These are phyloP conservation scores for Paramormyrops hopkinsi DNA, from an alignment of 2,797 vertebrate genomes.

Conservation along the genomic window DNA sequence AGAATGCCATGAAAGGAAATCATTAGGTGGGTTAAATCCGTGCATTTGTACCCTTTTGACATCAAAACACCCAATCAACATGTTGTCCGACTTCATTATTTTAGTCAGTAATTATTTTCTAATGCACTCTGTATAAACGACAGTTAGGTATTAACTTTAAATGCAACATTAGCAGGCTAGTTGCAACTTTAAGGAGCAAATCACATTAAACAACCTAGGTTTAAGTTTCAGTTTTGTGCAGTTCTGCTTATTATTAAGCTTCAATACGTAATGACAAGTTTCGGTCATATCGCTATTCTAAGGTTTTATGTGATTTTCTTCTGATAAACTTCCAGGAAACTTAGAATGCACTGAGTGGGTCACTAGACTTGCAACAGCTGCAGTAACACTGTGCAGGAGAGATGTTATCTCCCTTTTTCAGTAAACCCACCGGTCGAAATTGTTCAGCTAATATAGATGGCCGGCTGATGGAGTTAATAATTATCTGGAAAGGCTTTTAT, in stretches of 20 bases:
- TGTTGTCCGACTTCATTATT: conserved; percentile 59
- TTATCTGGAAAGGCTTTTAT: conserved; percentile 12
- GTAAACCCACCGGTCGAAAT: conserved; percentile 19
- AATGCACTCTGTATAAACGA: conserved; percentile 54
- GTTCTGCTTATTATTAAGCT: neutral
- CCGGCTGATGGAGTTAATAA: conserved; percentile 22
- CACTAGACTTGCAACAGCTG: conserved; percentile 18
- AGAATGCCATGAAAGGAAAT: conserved; percentile 16
- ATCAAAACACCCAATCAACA: conserved; percentile 60
- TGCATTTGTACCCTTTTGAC: conserved; percentile 63
- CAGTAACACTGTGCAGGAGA: conserved; percentile 13
- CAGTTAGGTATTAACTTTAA: conserved; percentile 68
- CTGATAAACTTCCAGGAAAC: neutral
- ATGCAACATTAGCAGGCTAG: conserved; percentile 35
- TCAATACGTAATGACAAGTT: neutral
- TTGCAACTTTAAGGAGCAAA: neutral
- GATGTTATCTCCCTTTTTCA: conserved; percentile 24
- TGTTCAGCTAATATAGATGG: conserved; percentile 16
- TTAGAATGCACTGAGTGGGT: neutral
- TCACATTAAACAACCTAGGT: neutral
- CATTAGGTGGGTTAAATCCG: conserved; percentile 26
- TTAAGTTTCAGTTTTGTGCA: neutral
- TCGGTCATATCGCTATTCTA: neutral
- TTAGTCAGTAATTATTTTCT: conserved; percentile 70
- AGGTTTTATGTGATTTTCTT: neutral